A percentile compares a stretch with the other conserved stretches of the same genome.
Conservation (phyloP, 2,113 vertebrate genomes). For the Rhabdornis inornatus region DNA sequence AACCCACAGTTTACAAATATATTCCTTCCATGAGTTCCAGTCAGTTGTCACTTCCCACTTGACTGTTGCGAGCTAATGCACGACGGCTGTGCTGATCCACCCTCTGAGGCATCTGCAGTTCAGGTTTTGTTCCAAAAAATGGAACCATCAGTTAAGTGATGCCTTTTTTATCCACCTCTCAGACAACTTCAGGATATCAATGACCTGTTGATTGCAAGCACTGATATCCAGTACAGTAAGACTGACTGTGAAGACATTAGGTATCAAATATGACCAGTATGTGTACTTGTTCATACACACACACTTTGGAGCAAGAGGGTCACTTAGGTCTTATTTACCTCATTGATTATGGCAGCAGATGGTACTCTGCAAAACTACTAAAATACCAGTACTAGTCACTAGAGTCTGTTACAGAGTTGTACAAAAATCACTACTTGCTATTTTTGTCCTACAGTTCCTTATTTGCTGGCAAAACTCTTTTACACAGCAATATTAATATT, state of each 20-base stretch:
- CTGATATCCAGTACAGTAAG: neutral
- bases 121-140: neutral
- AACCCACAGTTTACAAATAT: neutral
- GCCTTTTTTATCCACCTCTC: neutral
- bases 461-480: neutral
- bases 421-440: neutral
- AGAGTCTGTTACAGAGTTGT: neutral
- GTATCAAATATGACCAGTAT: neutral
- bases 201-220: neutral
- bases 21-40: neutral
- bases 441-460: neutral
- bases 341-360: neutral
- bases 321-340: neutral
- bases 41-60: constrained; percentile 40
- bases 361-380: neutral
- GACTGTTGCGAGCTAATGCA: neutral
- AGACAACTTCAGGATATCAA: neutral
- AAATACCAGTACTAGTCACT: neutral
- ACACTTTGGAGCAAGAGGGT: neutral
- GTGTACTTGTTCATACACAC: fast-evolving
- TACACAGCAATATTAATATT: neutral
- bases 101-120: neutral
- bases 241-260: fast-evolving
- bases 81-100: neutral
- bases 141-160: neutral